These are phyloP conservation scores for Drosophila flavopinicola DNA, from an alignment of 2,888 invertebrate genomes.

Conservation along the genomic window DNA sequence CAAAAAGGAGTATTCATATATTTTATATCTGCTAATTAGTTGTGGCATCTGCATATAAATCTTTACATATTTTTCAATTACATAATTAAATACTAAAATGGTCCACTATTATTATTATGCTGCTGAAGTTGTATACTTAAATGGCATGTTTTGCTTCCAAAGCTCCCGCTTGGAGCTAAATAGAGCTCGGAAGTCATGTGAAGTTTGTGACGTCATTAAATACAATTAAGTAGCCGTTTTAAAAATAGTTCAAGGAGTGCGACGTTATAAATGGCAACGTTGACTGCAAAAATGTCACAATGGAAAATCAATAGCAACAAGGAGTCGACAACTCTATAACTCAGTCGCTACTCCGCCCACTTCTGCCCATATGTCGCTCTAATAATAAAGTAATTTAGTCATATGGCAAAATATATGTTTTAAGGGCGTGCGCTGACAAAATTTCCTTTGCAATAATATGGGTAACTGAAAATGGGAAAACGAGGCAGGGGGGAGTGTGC, in stretches of 20 bases:
- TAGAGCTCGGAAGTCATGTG: constrained; percentile 25
- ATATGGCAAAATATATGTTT: constrained; percentile 47
- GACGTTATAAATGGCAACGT: constrained; percentile 9
- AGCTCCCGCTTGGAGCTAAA: constrained; percentile 20
- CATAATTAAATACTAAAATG: not conserved
- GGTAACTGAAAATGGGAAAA: constrained; percentile 11
- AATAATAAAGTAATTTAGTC: constrained; percentile 48
- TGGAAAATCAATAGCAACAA: constrained; percentile 50
- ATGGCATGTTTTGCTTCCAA: not conserved
- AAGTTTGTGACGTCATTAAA: constrained; percentile 45
- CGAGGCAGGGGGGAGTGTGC: constrained; percentile 12
- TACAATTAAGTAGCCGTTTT: constrained; percentile 34
- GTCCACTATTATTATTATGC: constrained; percentile 9
- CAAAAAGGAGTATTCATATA: not conserved
- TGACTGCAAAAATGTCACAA: constrained; percentile 42
- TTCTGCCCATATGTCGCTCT: not conserved
- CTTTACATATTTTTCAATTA: not conserved
- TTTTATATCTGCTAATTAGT: constrained; percentile 17
- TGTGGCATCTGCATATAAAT: not conserved
- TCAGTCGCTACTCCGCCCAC: not conserved
- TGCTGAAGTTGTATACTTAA: constrained; percentile 27
- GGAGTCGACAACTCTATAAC: constrained; percentile 11
- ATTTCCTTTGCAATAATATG: constrained; percentile 36
- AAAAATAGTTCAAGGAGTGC: constrained; percentile 55
- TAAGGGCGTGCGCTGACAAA: constrained; percentile 26